Evolutionary conservation across 2,888 invertebrate genomes (phyloP).

Genomic region (Luperina nickerlii): DNA sequence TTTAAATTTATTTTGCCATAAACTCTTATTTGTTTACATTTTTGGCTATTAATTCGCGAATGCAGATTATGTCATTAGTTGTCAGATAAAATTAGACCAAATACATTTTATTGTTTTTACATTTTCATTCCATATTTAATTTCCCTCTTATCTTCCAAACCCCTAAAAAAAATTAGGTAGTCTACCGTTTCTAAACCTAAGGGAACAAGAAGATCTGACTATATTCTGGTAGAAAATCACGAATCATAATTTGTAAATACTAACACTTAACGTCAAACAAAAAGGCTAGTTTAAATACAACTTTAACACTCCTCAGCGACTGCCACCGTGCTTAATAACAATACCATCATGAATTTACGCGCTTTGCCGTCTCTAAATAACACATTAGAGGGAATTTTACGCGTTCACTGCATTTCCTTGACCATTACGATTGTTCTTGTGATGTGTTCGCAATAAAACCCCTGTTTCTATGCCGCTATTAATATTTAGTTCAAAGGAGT

Average conservation of each 20-base stretch:
- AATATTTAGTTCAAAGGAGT: slow-evolving; percentile 79
- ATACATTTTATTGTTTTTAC: too few relatives aligned
- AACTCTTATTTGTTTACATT: too few relatives aligned
- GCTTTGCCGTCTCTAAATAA: slow-evolving; percentile 64
- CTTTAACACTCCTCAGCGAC: slow-evolving; percentile 34
- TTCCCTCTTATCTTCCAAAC: too few relatives aligned
- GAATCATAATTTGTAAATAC: slow-evolving; percentile 7
- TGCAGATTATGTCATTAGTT: too few relatives aligned
- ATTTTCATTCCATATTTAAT: too few relatives aligned
- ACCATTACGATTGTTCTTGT: slow-evolving; percentile 77
- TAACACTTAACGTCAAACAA: slow-evolving; percentile 36
- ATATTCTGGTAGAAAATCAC: not conserved
- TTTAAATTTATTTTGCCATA: too few relatives aligned
- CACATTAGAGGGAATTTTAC: slow-evolving; percentile 74
- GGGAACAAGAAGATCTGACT: not conserved
- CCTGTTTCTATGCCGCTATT: slow-evolving; percentile 72
- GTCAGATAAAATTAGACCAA: too few relatives aligned
- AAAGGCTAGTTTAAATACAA: slow-evolving; percentile 11
- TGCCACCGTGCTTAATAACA: slow-evolving; percentile 61
- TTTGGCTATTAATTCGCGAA: too few relatives aligned
- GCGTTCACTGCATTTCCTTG: slow-evolving; percentile 76
- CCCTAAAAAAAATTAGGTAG: not conserved
- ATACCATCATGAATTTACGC: slow-evolving; percentile 64
- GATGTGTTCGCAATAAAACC: slow-evolving; percentile 77
- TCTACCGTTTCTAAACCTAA: not conserved